Percentiles rank a stretch among this genome's conserved stretches.
These are phyloP conservation scores for Meloe dianella DNA, from an alignment of 2,888 invertebrate species.

Conservation along the genomic window DNA sequence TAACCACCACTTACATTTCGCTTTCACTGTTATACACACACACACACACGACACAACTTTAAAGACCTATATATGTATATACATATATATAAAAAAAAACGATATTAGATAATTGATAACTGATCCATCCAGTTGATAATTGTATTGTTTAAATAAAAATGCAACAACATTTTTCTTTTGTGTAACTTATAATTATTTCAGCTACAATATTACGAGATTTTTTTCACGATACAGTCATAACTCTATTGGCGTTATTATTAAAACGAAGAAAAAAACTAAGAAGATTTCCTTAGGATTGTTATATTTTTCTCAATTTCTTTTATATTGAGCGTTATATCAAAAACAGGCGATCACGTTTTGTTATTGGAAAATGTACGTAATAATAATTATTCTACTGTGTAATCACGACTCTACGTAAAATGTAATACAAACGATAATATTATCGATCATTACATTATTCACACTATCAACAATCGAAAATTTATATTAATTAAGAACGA, in stretches of 20 bases:
- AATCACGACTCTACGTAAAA: conserved; percentile 25
- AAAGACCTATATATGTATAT: no score
- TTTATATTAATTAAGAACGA: no score
- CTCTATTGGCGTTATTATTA: neutral
- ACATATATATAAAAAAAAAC: no score
- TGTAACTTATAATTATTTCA: conserved; percentile 4
- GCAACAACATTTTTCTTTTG: neutral
- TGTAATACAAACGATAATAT: conserved; percentile 24
- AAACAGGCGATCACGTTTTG: conserved; percentile 3
- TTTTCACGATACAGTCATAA: neutral
- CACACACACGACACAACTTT: no score
- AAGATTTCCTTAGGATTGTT: neutral
- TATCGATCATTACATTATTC: neutral
- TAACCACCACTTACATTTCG: conserved; percentile 21
- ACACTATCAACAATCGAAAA: neutral
- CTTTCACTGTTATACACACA: conserved; percentile 20
- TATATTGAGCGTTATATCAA: no score
- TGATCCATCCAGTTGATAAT: neutral
- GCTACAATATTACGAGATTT: neutral
- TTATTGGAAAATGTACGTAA: conserved; percentile 8
- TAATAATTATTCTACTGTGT: no score
- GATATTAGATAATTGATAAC: neutral
- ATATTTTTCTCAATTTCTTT: no score
- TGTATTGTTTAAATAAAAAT: neutral
- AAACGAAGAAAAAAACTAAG: neutral